These are phyloP conservation scores for Hestina assimilis DNA, from an alignment of 1,140 invertebrate species.

Conservation along the genomic window DNA sequence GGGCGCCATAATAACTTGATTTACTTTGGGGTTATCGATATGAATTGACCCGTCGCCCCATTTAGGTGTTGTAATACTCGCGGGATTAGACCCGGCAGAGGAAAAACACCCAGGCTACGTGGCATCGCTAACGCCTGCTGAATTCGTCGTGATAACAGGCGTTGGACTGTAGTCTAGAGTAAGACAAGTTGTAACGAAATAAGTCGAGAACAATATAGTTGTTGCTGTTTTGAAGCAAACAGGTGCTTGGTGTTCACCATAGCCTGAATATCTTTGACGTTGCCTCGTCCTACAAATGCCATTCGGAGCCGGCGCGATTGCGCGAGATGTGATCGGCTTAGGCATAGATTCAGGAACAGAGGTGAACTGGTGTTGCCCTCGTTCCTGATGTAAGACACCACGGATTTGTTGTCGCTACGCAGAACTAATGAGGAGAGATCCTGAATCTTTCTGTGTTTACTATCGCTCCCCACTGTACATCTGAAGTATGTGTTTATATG, in stretches of 20 bases:
- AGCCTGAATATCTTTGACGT: conserved; percentile 27
- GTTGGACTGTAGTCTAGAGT: conserved; percentile 43
- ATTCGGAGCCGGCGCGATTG: no score
- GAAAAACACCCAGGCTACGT: conserved; percentile 46
- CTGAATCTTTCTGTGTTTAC: no score
- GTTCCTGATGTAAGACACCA: conserved; percentile 45
- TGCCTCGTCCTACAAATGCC: conserved; percentile 27
- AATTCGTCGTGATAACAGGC: conserved; percentile 50
- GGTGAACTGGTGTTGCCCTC: conserved; percentile 49
- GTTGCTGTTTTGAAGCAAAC: conserved; percentile 48
- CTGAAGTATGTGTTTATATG: conserved; percentile 47
- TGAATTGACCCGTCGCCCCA: conserved; percentile 26
- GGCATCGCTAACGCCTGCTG: conserved; percentile 45
- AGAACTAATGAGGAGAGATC: conserved; percentile 30
- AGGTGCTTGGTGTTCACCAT: conserved; percentile 42
- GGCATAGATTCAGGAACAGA: conserved; percentile 34
- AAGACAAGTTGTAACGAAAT: no score
- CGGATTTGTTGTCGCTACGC: conserved; percentile 51
- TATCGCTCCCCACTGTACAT: conserved; percentile 34
- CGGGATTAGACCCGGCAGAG: conserved; percentile 47
- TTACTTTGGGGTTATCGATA: conserved; percentile 33
- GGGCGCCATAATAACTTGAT: conserved; percentile 32
- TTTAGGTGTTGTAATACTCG: conserved; percentile 46
- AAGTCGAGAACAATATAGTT: no score
- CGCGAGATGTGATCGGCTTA: no score